Conservation (phyloP, 2,888 invertebrate genomes). For the Esperia sulphurella region DNA sequence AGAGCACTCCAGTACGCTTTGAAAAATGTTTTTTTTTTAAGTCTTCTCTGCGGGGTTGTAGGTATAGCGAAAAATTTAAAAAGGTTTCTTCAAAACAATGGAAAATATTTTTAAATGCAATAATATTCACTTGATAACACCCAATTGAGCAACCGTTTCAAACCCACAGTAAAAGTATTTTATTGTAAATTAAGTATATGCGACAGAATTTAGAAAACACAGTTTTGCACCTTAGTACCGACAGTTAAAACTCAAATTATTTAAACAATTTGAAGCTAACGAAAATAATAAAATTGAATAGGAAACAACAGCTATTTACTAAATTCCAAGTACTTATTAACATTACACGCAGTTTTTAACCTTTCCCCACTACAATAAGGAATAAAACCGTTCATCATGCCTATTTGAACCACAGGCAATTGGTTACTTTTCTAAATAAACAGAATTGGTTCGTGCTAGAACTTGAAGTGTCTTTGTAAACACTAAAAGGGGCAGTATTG, state of each 20-base stretch:
- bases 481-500: background rate
- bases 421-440: slow-evolving; percentile 18
- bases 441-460: slow-evolving; percentile 23
- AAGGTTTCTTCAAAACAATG: slow-evolving; percentile 8
- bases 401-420: slow-evolving; percentile 14
- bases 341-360: background rate
- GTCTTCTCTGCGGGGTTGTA: no score
- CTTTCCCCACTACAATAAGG: background rate
- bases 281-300: background rate
- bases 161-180: slow-evolving; percentile 15
- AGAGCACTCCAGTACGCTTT: slow-evolving; percentile 38
- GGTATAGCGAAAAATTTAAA: background rate
- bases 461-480: slow-evolving; percentile 25
- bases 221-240: background rate
- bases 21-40: slow-evolving; percentile 19
- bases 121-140: slow-evolving; percentile 27
- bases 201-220: no score
- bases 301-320: background rate
- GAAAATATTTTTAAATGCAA: slow-evolving; percentile 32
- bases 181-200: no score
- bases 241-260: background rate
- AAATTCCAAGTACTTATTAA: background rate
- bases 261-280: background rate
- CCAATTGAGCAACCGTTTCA: slow-evolving; percentile 51
- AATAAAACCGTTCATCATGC: background rate